phyloP scores from a whole-genome alignment of 1,140 invertebrate genomes.

The Ladona fulva region DNA sequence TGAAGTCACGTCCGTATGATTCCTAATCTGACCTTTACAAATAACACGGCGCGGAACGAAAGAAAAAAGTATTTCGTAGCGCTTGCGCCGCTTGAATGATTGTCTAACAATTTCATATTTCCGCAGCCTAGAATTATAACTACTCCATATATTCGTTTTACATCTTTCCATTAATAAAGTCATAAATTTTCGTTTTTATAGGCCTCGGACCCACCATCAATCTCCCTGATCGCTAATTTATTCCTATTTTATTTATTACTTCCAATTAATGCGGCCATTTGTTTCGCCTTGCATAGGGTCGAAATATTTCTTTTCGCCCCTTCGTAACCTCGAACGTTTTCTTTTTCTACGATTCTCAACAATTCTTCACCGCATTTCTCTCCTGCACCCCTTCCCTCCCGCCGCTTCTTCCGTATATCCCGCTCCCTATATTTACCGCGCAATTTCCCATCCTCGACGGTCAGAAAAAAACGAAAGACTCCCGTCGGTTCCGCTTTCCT shows the following conservation, averaged over 20 bases:
- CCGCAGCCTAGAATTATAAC: background rate
- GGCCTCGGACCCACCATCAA: background rate
- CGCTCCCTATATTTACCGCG: slow-evolving; percentile 4
- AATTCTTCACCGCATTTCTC: background rate
- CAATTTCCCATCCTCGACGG: background rate
- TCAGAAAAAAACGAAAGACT: background rate
- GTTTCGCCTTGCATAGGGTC: background rate
- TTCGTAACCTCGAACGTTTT: background rate
- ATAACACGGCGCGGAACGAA: no score
- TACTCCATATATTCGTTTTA: background rate
- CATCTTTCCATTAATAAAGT: slow-evolving; percentile 3
- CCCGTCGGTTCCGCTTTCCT: background rate
- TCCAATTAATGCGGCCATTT: slow-evolving; percentile 9
- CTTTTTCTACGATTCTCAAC: slow-evolving; percentile 5
- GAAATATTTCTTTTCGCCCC: background rate
- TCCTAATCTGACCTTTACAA: no score
- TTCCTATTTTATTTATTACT: slow-evolving; percentile 9
- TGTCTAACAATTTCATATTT: background rate
- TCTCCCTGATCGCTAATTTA: background rate
- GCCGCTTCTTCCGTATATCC: background rate
- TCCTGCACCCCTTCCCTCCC: background rate
- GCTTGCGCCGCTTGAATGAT: background rate
- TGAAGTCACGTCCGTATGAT: no score
- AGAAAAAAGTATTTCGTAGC: no score
- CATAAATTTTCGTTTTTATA: slow-evolving; percentile 5